A percentile compares a stretch with the other conserved stretches of the same genome.
These are phyloP conservation scores for Thecocarcelia acutangulata DNA, from an alignment of 2,888 invertebrate species.

Conservation along the genomic window DNA sequence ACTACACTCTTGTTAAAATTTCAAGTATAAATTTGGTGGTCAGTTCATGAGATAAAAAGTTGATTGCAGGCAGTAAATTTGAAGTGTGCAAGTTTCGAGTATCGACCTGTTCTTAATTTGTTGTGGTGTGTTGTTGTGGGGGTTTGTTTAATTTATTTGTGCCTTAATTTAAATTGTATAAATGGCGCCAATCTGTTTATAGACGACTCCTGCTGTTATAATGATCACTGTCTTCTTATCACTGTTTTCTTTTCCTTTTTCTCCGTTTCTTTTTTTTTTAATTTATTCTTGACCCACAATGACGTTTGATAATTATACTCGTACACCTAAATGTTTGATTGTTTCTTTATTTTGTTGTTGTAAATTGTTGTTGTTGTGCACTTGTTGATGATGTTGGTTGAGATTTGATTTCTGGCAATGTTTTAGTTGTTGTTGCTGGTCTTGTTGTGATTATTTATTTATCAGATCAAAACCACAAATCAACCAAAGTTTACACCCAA, in stretches of 20 bases:
- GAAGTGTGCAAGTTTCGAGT: constrained; percentile 19
- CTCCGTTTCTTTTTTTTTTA: constrained; percentile 12
- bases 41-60: background rate
- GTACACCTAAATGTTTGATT: constrained; percentile 27
- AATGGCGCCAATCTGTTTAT: constrained; percentile 62
- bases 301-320: constrained; percentile 64
- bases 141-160: constrained; percentile 40
- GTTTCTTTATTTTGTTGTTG: background rate
- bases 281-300: constrained; percentile 37
- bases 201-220: constrained; percentile 66
- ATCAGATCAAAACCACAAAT: constrained; percentile 75
- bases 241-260: constrained; percentile 18
- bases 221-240: constrained; percentile 59
- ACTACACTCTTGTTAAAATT: too few species aligned
- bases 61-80: too few species aligned
- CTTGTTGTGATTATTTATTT: constrained; percentile 23
- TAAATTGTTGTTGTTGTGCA: constrained; percentile 6
- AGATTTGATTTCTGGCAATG: constrained; percentile 27
- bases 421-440: too few species aligned
- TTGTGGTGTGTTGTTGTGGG: constrained; percentile 7
- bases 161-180: constrained; percentile 60
- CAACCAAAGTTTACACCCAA: constrained; percentile 75
- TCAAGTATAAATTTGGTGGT: background rate
- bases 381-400: constrained; percentile 44
- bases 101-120: constrained; percentile 18